Percentiles rank a stretch among this genome's conserved stretches.
phyloP scores from a whole-genome alignment of 1,140 invertebrate genomes.

The Triops longicaudatus region DNA sequence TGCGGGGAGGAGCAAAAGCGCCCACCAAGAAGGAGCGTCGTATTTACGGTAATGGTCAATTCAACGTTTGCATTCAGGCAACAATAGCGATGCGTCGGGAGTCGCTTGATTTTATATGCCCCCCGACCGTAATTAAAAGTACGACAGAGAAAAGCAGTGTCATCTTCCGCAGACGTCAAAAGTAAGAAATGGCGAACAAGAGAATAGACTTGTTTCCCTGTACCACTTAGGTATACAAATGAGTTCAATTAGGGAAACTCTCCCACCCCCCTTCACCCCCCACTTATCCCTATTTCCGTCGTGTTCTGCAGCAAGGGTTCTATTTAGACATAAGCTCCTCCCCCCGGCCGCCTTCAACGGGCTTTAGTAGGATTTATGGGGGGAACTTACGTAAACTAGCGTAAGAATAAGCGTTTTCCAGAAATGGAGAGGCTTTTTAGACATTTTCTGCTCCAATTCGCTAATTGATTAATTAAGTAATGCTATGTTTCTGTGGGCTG shows the following conservation, averaged over 20 bases:
- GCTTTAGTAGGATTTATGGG: background rate
- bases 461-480: conserved; percentile 17
- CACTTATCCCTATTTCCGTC: background rate
- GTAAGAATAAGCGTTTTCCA: background rate
- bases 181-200: too few species aligned
- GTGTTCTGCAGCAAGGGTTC: background rate
- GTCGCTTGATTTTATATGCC: background rate
- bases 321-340: background rate
- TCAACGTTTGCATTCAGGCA: background rate
- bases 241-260: too few species aligned
- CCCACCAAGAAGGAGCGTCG: background rate
- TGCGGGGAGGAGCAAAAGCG: background rate
- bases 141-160: background rate
- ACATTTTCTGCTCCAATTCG: background rate
- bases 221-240: too few species aligned
- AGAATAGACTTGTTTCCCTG: too few species aligned
- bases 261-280: background rate
- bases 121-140: background rate
- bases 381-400: background rate
- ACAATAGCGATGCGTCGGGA: background rate
- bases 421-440: background rate
- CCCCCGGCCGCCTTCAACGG: background rate
- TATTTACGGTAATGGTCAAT: conserved; percentile 13
- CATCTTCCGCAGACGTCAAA: too few species aligned
- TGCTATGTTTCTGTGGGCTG: conserved; percentile 22